Evolutionary conservation across 2,888 invertebrate genomes (phyloP), one percentile per base, ranked within the genome.

Genomic region (Dicyrtomina minuta): DNA sequence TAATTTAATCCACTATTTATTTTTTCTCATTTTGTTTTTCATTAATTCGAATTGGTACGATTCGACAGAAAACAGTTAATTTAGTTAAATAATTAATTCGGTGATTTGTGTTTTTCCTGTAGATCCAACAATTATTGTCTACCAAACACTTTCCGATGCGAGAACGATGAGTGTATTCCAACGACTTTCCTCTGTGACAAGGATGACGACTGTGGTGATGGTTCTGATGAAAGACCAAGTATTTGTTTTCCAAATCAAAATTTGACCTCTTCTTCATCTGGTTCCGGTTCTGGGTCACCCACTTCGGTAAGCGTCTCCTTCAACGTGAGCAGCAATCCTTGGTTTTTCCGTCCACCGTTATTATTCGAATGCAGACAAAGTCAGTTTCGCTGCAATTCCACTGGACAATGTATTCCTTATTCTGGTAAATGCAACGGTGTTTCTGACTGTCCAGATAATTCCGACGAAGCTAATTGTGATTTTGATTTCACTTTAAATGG

Each of bases 101-200:
- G n/a, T n/a, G n/a, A n/a, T n/a, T n/a, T n/a, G n/a, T n/a, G n/a
- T n/a, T n/a, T n/a, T n/a, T n/a, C n/a, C n/a, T 60, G 26, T 6
- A 61, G 61, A 44, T 10, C 61, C 41, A 60, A 46, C 43, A 46
- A 46, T 5, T 61, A 46, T 44, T 61, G 61, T 10, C 61, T 26
- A 43, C 46, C 61, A 8, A 46, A 46, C 4, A 24, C 22, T 24
- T 61, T 61, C 44, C 61, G 44, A 12, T 61, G 61, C 13, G 1
- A 44, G 22, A 61, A 44, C 15, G 26, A 46, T n/a, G 46, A 43
- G 1, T 61, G 61, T 46, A 61, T 61, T 41, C 26, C 61, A 6
- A n/a, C 8, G 1, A 26, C 61, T 1, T 61, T 61, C 15, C 17
- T 15, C 15, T 61, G 61, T 46, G 44, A 61, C 26, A 15, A 44